Conservation (phyloP, 1,140 invertebrate species). For the Drepana arcuata region DNA sequence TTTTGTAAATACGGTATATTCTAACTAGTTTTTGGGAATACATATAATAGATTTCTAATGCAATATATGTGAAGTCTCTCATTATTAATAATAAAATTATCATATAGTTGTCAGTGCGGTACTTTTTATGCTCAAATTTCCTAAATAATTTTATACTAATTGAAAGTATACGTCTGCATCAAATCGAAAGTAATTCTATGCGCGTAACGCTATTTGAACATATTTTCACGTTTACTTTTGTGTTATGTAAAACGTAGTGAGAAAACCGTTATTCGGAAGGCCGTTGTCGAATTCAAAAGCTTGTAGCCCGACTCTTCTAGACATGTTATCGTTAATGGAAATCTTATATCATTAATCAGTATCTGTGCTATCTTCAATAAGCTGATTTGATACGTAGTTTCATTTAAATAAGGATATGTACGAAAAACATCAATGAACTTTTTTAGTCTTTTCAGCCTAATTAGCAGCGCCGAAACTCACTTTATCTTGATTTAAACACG, state of each 20-base stretch:
- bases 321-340: no score
- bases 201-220: conserved; percentile 2
- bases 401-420: background rate
- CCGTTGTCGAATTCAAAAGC: no score
- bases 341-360: background rate
- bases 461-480: background rate
- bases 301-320: no score
- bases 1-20: no score
- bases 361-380: background rate
- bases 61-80: conserved; percentile 1
- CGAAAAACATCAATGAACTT: background rate
- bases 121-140: no score
- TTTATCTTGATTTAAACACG: background rate
- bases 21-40: no score
- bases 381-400: background rate
- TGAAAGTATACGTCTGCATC: no score
- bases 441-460: background rate
- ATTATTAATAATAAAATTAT: no score
- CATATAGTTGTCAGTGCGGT: no score
- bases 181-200: no score
- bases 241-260: conserved; percentile 21
- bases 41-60: background rate
- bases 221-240: conserved; percentile 22
- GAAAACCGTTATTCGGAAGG: conserved; percentile 2
- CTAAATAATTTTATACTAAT: no score